A percentile compares a stretch with the other conserved stretches of the same genome.
Evolutionary conservation across 2,888 invertebrate genomes (phyloP).

Genomic region (Halictus ligatus): DNA sequence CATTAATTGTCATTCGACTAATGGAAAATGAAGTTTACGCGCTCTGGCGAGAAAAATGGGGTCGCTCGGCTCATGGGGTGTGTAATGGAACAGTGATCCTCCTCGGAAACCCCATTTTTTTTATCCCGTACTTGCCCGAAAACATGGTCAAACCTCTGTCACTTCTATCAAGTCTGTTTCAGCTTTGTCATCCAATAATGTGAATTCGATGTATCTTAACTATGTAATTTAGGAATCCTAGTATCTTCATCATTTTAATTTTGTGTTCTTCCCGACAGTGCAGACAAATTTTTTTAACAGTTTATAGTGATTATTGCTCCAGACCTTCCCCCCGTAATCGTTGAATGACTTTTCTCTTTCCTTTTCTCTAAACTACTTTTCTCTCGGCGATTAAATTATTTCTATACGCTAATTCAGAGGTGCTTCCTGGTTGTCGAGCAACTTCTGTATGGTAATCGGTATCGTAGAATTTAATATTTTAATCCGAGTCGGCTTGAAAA

Average conservation of each 20-base stretch:
- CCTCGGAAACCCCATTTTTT: background rate
- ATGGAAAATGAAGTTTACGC: conserved; percentile 15
- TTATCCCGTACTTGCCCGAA: background rate
- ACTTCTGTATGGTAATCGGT: background rate
- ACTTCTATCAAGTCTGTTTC: background rate
- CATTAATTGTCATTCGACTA: conserved; percentile 14
- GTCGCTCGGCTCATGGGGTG: background rate
- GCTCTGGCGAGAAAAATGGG: background rate
- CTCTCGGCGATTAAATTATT: background rate
- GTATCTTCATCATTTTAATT: background rate
- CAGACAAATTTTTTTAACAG: too few species aligned
- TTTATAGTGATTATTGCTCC: too few species aligned
- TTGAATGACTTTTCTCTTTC: too few species aligned
- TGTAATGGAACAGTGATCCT: background rate
- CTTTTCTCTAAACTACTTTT: too few species aligned
- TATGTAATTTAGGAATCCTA: too few species aligned
- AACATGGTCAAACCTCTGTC: background rate
- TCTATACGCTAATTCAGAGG: background rate
- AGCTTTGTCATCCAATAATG: background rate
- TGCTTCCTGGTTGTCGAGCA: background rate
- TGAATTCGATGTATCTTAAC: background rate
- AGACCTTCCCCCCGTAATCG: too few species aligned
- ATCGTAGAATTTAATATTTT: background rate
- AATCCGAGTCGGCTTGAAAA: background rate
- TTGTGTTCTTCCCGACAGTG: background rate